Percentiles rank a stretch among this genome's conserved stretches.
Evolutionary conservation across 2,113 vertebrate genomes (phyloP).

Genomic region (Alethe castanea): DNA sequence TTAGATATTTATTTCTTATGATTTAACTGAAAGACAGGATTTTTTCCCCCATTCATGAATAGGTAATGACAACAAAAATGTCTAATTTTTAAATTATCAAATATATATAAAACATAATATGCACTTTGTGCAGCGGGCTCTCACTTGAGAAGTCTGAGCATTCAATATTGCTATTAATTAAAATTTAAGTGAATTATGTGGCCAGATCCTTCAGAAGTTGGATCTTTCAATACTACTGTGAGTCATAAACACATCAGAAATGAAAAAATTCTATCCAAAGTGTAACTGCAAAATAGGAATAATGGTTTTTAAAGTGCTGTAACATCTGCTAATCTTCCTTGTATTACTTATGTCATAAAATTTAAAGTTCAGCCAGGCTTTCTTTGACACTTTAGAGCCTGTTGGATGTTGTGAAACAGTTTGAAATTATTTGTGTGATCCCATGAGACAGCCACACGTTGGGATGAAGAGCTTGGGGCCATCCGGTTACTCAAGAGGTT

Average conservation of each 20-base stretch:
- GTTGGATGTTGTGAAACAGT: neutral
- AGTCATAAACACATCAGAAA: neutral
- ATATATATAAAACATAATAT: neutral
- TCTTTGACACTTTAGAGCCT: neutral
- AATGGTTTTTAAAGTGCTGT: neutral
- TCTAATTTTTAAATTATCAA: neutral
- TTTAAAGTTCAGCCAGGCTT: neutral
- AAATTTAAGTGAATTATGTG: neutral
- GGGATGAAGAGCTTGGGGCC: too few species aligned
- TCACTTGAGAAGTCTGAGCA: neutral
- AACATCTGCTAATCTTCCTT: neutral
- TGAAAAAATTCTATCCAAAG: neutral
- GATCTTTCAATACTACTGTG: neutral
- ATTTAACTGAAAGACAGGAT: neutral
- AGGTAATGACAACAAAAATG: neutral
- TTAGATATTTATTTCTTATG: neutral
- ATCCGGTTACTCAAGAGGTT: too few species aligned
- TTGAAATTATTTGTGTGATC: neutral
- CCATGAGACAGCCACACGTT: too few species aligned
- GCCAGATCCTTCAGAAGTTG: neutral
- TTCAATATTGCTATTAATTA: neutral
- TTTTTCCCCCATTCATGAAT: neutral
- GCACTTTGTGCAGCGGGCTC: neutral
- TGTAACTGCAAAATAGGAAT: neutral
- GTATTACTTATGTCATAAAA: neutral